Conservation (phyloP, 1,140 invertebrate species). For the Acyrthosiphon pisum region DNA sequence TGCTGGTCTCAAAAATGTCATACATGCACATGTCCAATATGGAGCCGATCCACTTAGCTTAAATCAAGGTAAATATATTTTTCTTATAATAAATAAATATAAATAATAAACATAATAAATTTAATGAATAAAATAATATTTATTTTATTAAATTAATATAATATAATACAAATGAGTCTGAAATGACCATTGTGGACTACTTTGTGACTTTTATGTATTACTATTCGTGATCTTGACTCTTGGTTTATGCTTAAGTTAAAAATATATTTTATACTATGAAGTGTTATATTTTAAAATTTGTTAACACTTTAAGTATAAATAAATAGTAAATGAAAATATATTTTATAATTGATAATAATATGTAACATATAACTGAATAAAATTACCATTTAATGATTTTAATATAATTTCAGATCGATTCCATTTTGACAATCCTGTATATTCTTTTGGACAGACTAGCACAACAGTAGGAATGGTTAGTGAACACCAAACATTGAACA, state of each 20-base stretch:
- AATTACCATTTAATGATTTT: not conserved
- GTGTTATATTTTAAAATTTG: not conserved
- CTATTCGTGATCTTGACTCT: too few relatives aligned
- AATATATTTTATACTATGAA: not conserved
- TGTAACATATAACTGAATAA: not conserved
- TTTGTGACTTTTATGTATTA: too few relatives aligned
- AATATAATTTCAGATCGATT: conserved; percentile 71
- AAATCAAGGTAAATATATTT: conserved; percentile 66
- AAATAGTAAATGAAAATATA: not conserved
- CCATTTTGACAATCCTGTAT: conserved; percentile 93
- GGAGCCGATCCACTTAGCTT: conserved; percentile 74
- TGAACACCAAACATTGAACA: conserved; percentile 66
- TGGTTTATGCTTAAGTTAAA: not conserved
- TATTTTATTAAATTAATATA: too few relatives aligned
- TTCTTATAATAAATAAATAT: not conserved
- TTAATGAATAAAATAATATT: not conserved
- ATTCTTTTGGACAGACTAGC: conserved; percentile 73
- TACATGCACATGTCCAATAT: conserved; percentile 83
- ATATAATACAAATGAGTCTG: too few relatives aligned
- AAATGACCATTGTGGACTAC: too few relatives aligned
- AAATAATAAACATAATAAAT: not conserved
- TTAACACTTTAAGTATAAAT: not conserved
- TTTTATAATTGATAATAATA: not conserved
- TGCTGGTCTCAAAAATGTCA: conserved; percentile 81
- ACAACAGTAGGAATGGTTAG: conserved; percentile 46